These are phyloP conservation scores for Teleogryllus oceanicus DNA, from an alignment of 2,888 invertebrate species.

Conservation along the genomic window DNA sequence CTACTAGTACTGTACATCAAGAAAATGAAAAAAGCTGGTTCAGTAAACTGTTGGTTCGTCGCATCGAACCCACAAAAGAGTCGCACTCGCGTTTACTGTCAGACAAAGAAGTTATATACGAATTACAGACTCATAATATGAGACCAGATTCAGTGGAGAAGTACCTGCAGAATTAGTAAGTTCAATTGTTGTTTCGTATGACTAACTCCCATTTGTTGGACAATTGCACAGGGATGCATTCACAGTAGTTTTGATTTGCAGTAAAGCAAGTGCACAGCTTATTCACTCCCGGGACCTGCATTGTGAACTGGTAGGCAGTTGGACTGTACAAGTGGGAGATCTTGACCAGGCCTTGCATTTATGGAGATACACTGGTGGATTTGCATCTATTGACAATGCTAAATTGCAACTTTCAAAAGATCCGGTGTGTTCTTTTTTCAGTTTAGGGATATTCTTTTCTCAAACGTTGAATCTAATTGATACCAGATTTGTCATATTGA, in stretches of 20 bases:
- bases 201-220: too few species aligned
- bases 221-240: neutral
- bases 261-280: slow-evolving; percentile 73
- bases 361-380: slow-evolving; percentile 94
- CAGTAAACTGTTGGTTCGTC: slow-evolving; percentile 81
- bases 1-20: slow-evolving; percentile 30
- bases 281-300: slow-evolving; percentile 72
- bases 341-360: slow-evolving; percentile 96
- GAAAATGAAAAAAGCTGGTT: slow-evolving; percentile 70
- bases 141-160: slow-evolving; percentile 81
- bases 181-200: slow-evolving; percentile 40
- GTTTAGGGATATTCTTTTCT: neutral
- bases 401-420: slow-evolving; percentile 66
- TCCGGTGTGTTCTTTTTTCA: slow-evolving; percentile 52
- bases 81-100: slow-evolving; percentile 95
- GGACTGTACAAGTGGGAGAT: slow-evolving; percentile 94
- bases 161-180: slow-evolving; percentile 90
- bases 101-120: slow-evolving; percentile 93
- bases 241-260: slow-evolving; percentile 45
- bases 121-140: slow-evolving; percentile 91
- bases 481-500: too few species aligned
- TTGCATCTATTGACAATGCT: slow-evolving; percentile 77
- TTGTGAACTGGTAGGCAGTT: slow-evolving; percentile 88
- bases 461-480: neutral
- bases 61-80: slow-evolving; percentile 91